Conservation (phyloP, 2,888 invertebrate genomes). For the Troides helena region DNA sequence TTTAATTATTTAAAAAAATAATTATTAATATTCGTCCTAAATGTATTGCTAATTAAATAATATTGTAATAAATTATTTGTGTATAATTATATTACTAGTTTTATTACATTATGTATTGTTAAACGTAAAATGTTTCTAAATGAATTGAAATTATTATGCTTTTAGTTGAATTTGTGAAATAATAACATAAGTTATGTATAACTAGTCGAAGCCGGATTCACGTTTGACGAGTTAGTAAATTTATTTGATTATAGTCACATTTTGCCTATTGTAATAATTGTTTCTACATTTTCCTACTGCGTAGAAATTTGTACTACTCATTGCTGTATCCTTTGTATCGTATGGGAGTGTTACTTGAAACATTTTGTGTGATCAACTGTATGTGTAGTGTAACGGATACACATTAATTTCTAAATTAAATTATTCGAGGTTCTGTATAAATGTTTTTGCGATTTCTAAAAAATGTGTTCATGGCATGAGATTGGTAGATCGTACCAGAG, state of each 20-base stretch:
- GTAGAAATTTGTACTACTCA: slow-evolving; percentile 24
- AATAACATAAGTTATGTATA: neutral
- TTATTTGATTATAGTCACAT: slow-evolving; percentile 50
- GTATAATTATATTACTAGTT: too few relatives aligned
- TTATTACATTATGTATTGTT: too few relatives aligned
- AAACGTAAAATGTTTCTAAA: neutral
- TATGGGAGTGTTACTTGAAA: slow-evolving; percentile 9
- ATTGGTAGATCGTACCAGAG: neutral
- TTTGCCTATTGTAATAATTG: slow-evolving; percentile 28
- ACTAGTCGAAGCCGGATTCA: slow-evolving; percentile 2
- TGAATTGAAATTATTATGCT: neutral
- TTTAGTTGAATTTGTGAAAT: neutral
- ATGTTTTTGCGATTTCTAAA: neutral
- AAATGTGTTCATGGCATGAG: slow-evolving; percentile 19
- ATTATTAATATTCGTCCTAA: too few relatives aligned
- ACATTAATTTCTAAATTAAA: slow-evolving; percentile 17
- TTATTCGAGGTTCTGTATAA: slow-evolving; percentile 17
- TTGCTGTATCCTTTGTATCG: slow-evolving; percentile 8
- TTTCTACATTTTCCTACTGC: slow-evolving; percentile 29
- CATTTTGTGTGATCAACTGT: slow-evolving; percentile 12
- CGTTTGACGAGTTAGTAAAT: slow-evolving; percentile 46
- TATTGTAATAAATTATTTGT: too few relatives aligned
- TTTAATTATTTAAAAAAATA: neutral
- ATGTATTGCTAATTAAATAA: too few relatives aligned
- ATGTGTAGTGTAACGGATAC: slow-evolving; percentile 4